Base-by-base conservation (phyloP, 2,113 vertebrate genomes). In the Corythoichthys haematopterus region DNA sequence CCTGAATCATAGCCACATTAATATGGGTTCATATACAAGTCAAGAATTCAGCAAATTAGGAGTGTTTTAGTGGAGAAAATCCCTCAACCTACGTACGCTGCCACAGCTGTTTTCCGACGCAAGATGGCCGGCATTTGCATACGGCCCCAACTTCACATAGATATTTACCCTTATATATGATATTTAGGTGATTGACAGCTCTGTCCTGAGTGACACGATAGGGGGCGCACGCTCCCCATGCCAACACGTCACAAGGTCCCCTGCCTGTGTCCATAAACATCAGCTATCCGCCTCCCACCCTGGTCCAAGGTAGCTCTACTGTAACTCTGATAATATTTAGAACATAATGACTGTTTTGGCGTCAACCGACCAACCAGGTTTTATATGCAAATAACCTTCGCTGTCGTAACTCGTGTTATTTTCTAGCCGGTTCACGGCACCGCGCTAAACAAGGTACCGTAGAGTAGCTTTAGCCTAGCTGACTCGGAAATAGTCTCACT, bases 391-490 rank as follows among this genome's bases (percentile, higher is more conserved):
- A 57, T 6, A 43, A 68, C 50, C 14, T 3, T 0, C 6, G 6
- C 1, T 38, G 46, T 64, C 2, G 68, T 45, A 7, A 36, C 15
- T 57, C 33, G 33, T 62, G 1, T 7, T 16, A 45, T 28, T 77
- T 72, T 53, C 3, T 60, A 8, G 69, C 53, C 48, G 55, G 6
- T 50, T 50, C 14, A 71, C 36, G 66, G 66, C 71, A 62, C 66
- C 73, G n/a, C 64, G 79, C 79, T 64, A 77, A 53, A 53, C 33
- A 12, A 52, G 59, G 56, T 64, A 75, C 72, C 78, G 20, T 45
- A 47, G 28, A 56, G 79, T 83, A 85, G 84, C 84, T 67, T 72
- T 80, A 82, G 70, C 80, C 28, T 58, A 57, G 59, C 77, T 68
- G 62, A 71, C 10, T 6, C 4, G 60, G 55, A 74, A 56, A 1